A percentile compares a stretch with the other conserved stretches of the same genome.
Conservation (phyloP, 2,113 vertebrate species). For the Hepsetus odoe region DNA sequence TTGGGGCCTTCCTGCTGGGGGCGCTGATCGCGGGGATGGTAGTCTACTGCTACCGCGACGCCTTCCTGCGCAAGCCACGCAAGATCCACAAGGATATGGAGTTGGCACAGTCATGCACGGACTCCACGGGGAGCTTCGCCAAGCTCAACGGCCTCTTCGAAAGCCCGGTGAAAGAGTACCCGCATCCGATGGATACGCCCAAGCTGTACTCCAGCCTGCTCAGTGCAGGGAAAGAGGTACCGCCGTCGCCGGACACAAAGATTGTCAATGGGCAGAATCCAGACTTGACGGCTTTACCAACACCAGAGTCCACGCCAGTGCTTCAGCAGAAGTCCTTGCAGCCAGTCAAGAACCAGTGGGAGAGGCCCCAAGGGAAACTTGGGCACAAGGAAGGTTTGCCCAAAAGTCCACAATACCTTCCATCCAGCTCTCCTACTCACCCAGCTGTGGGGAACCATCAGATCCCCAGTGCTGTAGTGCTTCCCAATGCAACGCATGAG, state of each 20-base stretch:
- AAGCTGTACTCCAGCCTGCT: conserved; percentile 94
- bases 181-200: conserved; percentile 89
- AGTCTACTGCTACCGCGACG: conserved; percentile 93
- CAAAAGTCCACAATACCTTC: conserved; percentile 88
- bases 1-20: conserved; percentile 94
- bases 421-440: conserved; percentile 87
- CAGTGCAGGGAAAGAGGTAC: conserved; percentile 86
- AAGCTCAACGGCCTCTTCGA: conserved; percentile 95
- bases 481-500: conserved; percentile 96
- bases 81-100: conserved; percentile 93
- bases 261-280: conserved; percentile 89
- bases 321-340: conserved; percentile 93
- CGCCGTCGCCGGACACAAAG: conserved; percentile 83
- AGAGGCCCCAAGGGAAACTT: conserved; percentile 82
- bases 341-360: conserved; percentile 89
- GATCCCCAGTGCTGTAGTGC: conserved; percentile 95
- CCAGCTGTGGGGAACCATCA: conserved; percentile 86
- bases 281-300: conserved; percentile 92
- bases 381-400: conserved; percentile 84
- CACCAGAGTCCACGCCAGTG: conserved; percentile 94
- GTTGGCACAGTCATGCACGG: conserved; percentile 89
- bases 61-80: conserved; percentile 87
- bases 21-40: conserved; percentile 94
- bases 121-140: conserved; percentile 93
- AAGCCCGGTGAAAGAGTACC: conserved; percentile 95